phyloP scores from a whole-genome alignment of 2,797 vertebrate genomes.

The Hemitrygon akajei region DNA sequence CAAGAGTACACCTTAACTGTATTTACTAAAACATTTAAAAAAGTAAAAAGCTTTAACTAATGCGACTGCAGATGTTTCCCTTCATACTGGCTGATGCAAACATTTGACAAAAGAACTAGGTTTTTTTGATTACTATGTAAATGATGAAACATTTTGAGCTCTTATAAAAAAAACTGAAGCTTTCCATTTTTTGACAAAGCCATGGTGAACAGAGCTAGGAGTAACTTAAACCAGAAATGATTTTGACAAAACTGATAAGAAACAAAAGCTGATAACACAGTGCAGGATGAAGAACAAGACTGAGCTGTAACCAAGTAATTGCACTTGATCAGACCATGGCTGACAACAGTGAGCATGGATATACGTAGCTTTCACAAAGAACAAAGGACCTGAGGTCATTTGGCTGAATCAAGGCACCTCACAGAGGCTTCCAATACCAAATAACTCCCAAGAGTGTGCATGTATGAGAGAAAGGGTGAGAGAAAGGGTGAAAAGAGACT shows the following conservation, averaged over 20 bases:
- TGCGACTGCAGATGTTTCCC: constrained; percentile 51
- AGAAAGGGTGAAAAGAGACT: constrained; percentile 49
- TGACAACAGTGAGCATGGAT: constrained; percentile 49
- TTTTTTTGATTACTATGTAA: constrained; percentile 44
- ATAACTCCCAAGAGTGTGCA: constrained; percentile 35
- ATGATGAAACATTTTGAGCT: constrained; percentile 40
- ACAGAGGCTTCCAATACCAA: constrained; percentile 49
- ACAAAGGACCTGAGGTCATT: constrained; percentile 47
- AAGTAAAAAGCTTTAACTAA: constrained; percentile 49
- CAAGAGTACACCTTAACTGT: constrained; percentile 52
- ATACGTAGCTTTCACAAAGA: constrained; percentile 46
- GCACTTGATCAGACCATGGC: constrained; percentile 42
- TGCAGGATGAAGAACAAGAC: background rate
- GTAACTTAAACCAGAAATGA: constrained; percentile 27
- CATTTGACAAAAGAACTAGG: constrained; percentile 55
- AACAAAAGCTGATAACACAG: constrained; percentile 32
- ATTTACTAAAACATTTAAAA: constrained; percentile 63
- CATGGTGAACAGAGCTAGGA: background rate
- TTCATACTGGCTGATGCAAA: constrained; percentile 61
- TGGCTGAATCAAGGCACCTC: constrained; percentile 52
- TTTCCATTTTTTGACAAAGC: constrained; percentile 21
- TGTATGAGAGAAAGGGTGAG: constrained; percentile 36
- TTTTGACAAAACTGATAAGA: constrained; percentile 23
- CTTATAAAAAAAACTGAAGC: constrained; percentile 22
- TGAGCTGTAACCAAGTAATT: constrained; percentile 40